Evolutionary conservation across 1,140 invertebrate genomes (phyloP).

Genomic region (Hypothenemus hampei): DNA sequence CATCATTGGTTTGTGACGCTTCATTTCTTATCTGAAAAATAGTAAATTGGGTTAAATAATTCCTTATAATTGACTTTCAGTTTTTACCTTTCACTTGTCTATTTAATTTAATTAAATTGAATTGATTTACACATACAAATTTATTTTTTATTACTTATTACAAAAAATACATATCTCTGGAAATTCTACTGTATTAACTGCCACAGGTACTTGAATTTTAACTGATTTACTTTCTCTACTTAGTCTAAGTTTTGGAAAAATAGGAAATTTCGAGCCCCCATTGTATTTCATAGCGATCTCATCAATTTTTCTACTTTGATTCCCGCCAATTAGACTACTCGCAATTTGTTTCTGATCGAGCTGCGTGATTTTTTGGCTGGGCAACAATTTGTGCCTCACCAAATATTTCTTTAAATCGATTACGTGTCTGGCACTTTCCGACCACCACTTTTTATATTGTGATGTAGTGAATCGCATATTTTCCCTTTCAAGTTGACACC

Average conservation of each 20-base stretch:
- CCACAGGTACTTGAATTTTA: constrained; percentile 36
- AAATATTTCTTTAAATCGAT: constrained; percentile 31
- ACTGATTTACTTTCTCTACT: constrained; percentile 30
- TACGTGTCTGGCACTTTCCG: constrained; percentile 40
- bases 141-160: constrained; percentile 7
- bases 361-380: constrained; percentile 19
- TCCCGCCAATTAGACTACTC: constrained; percentile 13
- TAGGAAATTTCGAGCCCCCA: constrained; percentile 32
- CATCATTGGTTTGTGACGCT: no score
- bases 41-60: no score
- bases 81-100: no score
- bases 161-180: constrained; percentile 20
- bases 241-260: constrained; percentile 41
- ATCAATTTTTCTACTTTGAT: constrained; percentile 31
- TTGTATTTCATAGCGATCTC: constrained; percentile 36
- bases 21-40: no score
- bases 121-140: not conserved
- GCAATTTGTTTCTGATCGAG: constrained; percentile 22
- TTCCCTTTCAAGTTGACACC: constrained; percentile 20
- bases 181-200: constrained; percentile 39
- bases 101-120: no score
- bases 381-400: constrained; percentile 37
- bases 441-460: constrained; percentile 41
- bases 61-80: no score
- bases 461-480: not conserved